A percentile compares a stretch with the other conserved stretches of the same genome.
Evolutionary conservation across 2,797 vertebrate species (phyloP).

Genomic region (Gouania willdenowi): DNA sequence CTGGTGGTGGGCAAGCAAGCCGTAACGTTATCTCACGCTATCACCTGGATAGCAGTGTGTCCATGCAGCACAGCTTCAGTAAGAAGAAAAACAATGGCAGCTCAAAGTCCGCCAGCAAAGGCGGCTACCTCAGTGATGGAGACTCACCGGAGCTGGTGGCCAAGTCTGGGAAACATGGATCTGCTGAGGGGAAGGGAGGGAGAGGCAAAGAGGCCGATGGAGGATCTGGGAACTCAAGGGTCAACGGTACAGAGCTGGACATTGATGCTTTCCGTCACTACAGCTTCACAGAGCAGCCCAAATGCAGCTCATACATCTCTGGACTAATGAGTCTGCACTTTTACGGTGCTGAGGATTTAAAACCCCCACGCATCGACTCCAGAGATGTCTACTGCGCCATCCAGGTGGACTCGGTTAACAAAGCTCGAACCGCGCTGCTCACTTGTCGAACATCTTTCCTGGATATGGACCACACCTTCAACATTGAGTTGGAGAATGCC

Average conservation of each 20-base stretch:
- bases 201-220: slow-evolving; percentile 78
- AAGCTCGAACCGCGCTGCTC: slow-evolving; percentile 93
- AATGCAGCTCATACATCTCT: slow-evolving; percentile 91
- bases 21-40: slow-evolving; percentile 96
- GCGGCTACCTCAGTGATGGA: slow-evolving; percentile 95
- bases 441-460: slow-evolving; percentile 90
- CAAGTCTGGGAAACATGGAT: slow-evolving; percentile 86
- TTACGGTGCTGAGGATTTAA: slow-evolving; percentile 95
- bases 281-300: slow-evolving; percentile 92
- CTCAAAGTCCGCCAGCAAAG: slow-evolving; percentile 90
- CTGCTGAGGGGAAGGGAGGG: slow-evolving; percentile 73
- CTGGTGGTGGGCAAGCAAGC: slow-evolving; percentile 75
- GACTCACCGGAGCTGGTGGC: slow-evolving; percentile 93
- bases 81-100: slow-evolving; percentile 82
- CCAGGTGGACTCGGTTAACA: slow-evolving; percentile 95
- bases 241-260: slow-evolving; percentile 82
- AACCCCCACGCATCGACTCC: slow-evolving; percentile 89
- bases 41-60: slow-evolving; percentile 95
- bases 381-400: slow-evolving; percentile 96
- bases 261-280: slow-evolving; percentile 94
- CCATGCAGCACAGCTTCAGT: slow-evolving; percentile 81
- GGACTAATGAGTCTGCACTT: slow-evolving; percentile 97
- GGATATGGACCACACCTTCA: slow-evolving; percentile 98
- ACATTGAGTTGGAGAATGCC: slow-evolving; percentile 96
- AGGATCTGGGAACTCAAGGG: slow-evolving; percentile 66